Evolutionary conservation across 2,113 vertebrate genomes (phyloP), one percentile per base, ranked within the genome.

Genomic region (Solea senegalensis): DNA sequence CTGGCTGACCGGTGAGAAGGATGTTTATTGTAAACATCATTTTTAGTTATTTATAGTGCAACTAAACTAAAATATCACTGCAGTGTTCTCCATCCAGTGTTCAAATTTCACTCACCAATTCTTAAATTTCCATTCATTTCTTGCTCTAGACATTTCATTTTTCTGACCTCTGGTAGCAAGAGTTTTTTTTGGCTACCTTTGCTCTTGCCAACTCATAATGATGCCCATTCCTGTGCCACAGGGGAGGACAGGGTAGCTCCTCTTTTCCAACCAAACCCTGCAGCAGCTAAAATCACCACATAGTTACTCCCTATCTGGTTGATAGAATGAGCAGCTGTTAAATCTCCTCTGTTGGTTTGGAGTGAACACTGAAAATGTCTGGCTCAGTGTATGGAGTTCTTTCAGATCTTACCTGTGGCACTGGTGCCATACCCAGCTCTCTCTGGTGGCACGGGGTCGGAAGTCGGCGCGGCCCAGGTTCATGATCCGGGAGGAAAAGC

Each of bases 371-470:
- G 40, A 44, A 40, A 67, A 60, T 26, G 9, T 0, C 64, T 49
- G 48, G 9, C 16, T 69, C 9, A 53, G 0, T 11, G 14, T 59
- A 4, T n/a, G 7, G 3, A 4, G 14, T 8, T 65, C 43, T n/a
- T 21, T 13, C 6, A 9, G 0, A 9, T 21, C 87, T 77, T 74
- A 99, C 98, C 94, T 95, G 94, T 99, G 98, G 81, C 98, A 99
- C 86, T 98, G 95, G 82, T 99, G 98, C 98, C 98, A 99, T 62
- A 93, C 92, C 98, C 98, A 99, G 76, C 95, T 93, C 0, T 99
- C 96, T 5, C 96, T 95, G 0, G 94, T 87, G 26, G 95, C 94
- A 50, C 91, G 89, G 0, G 97, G 98, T 12, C 94, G 90, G 89
- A 99, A 99, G 84, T 99, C 98, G 0, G 97, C 96, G 1, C 93